Base-by-base conservation (phyloP, 2,888 invertebrate genomes). In the Drosophila aldrichi region DNA sequence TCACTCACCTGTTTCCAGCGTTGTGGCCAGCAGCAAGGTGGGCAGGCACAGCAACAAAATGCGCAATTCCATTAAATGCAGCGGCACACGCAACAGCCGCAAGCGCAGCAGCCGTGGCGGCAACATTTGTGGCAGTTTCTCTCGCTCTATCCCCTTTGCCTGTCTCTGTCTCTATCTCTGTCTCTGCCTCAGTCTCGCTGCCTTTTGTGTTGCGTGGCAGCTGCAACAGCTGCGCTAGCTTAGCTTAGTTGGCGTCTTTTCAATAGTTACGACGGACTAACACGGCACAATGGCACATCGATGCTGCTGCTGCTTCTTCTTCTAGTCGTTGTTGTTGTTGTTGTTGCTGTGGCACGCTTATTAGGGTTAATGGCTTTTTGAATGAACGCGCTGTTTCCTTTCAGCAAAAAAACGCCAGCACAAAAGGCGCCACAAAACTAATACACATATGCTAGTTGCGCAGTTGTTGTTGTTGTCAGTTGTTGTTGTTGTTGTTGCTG, bases 1-100 rank as follows among this genome's bases (percentile, higher is more conserved):
- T 59, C 88, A 88, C 92, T 90, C 81, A 93, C 93, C 93, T 91
- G 93, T 93, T 88, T 93, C 93, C 79, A 92, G 79, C 64, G 93
- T 93, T 70, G 93, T 93, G 82, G 93, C 93, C 89, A 93, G 86
- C 73, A 93, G 83, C 80, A 93, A 90, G 74, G 93, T 92, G 88
- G 93, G 93, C 90, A 93, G 92, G 91, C 93, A 93, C 79, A 93
- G 90, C 76, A 93, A 82, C 73, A 93, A 90, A 73, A 93, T 90
- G 78, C 93, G 92, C 82, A 93, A 90, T 90, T 93, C 93, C 84
- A 93, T 92, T 91, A 92, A 91, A 87, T 93, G 92, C 90, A 92
- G 86, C 85, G 90, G 88, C 82, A 89, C 89, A 64, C 62, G 79
- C 71, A 82, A 67, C 65, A 66, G 79, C 79, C 77, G 75, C 79